Conservation (phyloP, 2,888 invertebrate genomes). For the Apodemia mormo region DNA sequence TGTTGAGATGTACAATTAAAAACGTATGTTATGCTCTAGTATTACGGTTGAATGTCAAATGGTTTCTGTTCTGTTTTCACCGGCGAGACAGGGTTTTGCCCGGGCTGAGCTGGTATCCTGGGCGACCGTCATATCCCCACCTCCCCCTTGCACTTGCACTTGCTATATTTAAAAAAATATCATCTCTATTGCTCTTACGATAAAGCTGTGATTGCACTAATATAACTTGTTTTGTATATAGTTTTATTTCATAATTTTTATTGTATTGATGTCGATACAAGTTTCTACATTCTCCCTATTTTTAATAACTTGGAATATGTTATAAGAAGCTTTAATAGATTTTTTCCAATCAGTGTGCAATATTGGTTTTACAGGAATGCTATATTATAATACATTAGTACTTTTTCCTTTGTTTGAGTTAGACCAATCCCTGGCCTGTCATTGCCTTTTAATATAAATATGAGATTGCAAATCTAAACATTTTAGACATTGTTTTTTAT, state of each 20-base stretch:
- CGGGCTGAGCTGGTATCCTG: conserved; percentile 72
- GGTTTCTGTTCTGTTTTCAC: conserved; percentile 50
- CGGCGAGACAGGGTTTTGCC: conserved; percentile 50
- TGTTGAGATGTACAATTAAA: background rate
- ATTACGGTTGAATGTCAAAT: conserved; percentile 43
- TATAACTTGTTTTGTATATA: background rate
- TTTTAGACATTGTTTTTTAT: too few relatives aligned
- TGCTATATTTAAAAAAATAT: conserved; percentile 29
- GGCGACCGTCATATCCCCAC: conserved; percentile 53
- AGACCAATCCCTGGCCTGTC: too few relatives aligned
- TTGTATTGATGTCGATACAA: conserved; percentile 12
- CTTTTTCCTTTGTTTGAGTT: too few relatives aligned
- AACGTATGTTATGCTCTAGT: conserved; percentile 19
- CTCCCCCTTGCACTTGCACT: conserved; percentile 60
- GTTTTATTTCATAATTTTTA: conserved; percentile 16
- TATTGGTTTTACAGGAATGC: too few relatives aligned
- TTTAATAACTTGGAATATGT: too few relatives aligned
- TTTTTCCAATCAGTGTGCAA: too few relatives aligned
- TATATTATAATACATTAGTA: too few relatives aligned
- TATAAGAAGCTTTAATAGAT: too few relatives aligned
- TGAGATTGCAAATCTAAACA: too few relatives aligned
- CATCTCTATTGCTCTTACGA: conserved; percentile 22
- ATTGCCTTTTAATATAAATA: too few relatives aligned
- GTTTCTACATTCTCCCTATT: background rate
- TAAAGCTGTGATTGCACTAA: conserved; percentile 16